Evolutionary conservation across 2,113 vertebrate species (phyloP).

Genomic region (Ploceus nigricollis): DNA sequence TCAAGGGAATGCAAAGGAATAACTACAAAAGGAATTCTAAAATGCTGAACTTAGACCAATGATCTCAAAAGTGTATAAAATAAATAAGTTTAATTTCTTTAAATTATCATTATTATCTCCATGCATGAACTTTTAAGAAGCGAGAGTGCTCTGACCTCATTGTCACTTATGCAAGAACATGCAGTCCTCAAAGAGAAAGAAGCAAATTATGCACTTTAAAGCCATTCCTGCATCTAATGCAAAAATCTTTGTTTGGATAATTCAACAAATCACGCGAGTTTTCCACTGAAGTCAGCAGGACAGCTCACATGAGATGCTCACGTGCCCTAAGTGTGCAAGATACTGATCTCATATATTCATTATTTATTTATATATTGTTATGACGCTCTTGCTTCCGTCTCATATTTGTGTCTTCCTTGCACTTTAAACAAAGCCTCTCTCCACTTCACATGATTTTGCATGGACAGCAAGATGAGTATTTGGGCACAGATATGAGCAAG

Average conservation of each 20-base stretch:
- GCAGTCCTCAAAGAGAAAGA: neutral
- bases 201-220: neutral
- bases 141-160: neutral
- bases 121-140: neutral
- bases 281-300: conserved; percentile 33
- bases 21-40: neutral
- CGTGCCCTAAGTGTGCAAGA: neutral
- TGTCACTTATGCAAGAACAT: neutral
- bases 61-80: neutral
- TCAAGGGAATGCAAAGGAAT: neutral
- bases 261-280: neutral
- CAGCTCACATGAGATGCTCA: neutral
- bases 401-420: neutral
- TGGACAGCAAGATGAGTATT: neutral
- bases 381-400: neutral
- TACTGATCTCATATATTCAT: neutral
- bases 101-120: neutral
- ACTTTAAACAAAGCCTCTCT: neutral
- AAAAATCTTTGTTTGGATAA: conserved; percentile 12
- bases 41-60: neutral
- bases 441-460: neutral
- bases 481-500: neutral
- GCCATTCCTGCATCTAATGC: neutral
- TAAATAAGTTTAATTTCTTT: neutral
- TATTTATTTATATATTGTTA: neutral